Conservation (phyloP, 2,113 vertebrate genomes). For the Corythaixoides concolor region DNA sequence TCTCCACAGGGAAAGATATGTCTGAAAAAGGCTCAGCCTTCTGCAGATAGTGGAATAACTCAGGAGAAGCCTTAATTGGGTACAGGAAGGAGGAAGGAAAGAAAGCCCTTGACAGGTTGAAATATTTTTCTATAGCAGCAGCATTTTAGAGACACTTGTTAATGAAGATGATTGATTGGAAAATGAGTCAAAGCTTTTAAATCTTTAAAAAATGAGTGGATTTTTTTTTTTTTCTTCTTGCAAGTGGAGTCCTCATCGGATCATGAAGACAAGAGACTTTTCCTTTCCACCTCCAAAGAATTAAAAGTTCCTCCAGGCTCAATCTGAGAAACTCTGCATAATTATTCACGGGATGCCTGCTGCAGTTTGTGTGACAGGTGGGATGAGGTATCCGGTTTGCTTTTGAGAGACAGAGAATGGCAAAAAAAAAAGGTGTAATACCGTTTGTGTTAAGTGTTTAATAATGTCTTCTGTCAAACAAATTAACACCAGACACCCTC, state of each 20-base stretch:
- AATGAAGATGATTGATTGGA: conserved; percentile 65
- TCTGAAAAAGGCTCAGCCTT: conserved; percentile 8
- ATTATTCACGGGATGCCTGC: background rate
- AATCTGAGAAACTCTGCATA: background rate
- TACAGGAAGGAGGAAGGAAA: conserved; percentile 10
- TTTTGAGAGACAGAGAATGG: background rate
- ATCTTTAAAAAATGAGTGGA: conserved; percentile 9
- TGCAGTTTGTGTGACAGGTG: conserved; percentile 11
- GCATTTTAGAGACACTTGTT: conserved; percentile 55
- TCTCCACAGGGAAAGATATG: conserved; percentile 20
- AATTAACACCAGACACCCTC: conserved; percentile 13
- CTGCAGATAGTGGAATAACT: conserved; percentile 22
- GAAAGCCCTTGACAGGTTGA: conserved; percentile 52
- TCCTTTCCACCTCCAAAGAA: conserved; percentile 13
- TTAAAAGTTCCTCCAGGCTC: conserved; percentile 34
- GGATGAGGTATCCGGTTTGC: background rate
- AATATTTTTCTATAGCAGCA: conserved; percentile 46
- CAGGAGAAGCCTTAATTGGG: conserved; percentile 48
- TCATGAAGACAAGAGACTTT: conserved; percentile 43
- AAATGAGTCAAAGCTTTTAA: conserved; percentile 71
- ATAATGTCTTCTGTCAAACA: conserved; percentile 53
- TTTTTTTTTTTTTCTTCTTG: background rate
- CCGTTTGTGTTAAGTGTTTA: conserved; percentile 24
- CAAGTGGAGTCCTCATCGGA: conserved; percentile 40
- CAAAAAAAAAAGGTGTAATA: background rate